Conservation (phyloP, 2,113 vertebrate genomes). For the Chionomys nivalis region DNA sequence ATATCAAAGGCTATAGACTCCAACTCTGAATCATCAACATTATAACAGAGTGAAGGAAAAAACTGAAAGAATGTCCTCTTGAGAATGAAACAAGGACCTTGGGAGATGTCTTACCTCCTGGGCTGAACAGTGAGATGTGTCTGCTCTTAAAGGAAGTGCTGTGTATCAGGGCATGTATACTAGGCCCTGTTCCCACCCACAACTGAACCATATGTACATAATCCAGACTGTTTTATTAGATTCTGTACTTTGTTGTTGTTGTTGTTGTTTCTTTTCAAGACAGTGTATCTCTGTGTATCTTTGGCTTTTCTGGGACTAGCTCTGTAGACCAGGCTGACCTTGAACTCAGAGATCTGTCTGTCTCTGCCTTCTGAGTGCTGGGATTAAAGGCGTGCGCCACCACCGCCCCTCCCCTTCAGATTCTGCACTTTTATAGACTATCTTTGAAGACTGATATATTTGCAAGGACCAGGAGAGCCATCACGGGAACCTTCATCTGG, state of each 20-base stretch:
- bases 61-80: neutral
- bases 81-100: slow-evolving; percentile 39
- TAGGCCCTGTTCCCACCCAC: slow-evolving; percentile 84
- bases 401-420: neutral
- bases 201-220: slow-evolving; percentile 91
- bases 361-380: no score
- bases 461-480: no score
- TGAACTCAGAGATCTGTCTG: no score
- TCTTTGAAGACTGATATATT: slow-evolving; percentile 88
- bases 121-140: slow-evolving; percentile 64
- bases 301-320: no score
- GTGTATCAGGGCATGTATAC: slow-evolving; percentile 84
- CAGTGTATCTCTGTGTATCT: no score
- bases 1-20: neutral
- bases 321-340: no score
- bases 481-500: no score
- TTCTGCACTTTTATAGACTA: slow-evolving; percentile 91
- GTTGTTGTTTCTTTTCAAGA: no score
- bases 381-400: no score
- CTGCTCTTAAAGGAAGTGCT: slow-evolving; percentile 85
- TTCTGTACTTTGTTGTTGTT: slow-evolving; percentile 87
- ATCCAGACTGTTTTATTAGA: slow-evolving; percentile 85
- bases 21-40: neutral
- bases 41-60: neutral
- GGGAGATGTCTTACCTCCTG: slow-evolving; percentile 81